phyloP scores from a whole-genome alignment of 1,140 invertebrate genomes.

The Tetramorium alpestre region DNA sequence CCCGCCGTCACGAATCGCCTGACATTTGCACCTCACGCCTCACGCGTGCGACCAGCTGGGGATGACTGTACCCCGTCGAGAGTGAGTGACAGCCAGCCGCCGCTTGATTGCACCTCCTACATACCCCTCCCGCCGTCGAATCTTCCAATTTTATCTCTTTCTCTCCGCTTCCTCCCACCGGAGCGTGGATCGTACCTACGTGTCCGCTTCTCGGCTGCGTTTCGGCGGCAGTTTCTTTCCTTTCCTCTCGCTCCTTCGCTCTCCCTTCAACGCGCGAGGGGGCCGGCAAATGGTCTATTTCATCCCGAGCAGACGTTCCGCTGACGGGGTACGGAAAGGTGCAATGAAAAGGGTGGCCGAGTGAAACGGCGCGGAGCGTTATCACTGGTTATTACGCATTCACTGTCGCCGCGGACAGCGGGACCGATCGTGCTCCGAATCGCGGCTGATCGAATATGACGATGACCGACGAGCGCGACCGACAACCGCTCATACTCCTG shows the following conservation, averaged over 20 bases:
- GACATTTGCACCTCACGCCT: slow-evolving; percentile 67
- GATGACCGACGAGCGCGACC: not conserved
- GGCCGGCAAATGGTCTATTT: not conserved
- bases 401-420: too few relatives aligned
- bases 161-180: not conserved
- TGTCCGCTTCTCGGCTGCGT: not conserved
- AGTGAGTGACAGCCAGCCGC: not conserved
- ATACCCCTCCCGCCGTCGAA: not conserved
- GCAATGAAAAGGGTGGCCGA: not conserved
- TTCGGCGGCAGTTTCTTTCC: not conserved
- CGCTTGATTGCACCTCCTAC: slow-evolving; percentile 5
- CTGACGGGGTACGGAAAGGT: not conserved
- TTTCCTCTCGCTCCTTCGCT: too few relatives aligned
- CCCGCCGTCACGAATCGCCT: slow-evolving; percentile 45
- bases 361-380: not conserved
- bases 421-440: not conserved
- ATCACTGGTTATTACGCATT: not conserved
- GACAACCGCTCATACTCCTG: not conserved
- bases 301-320: not conserved
- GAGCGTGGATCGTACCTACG: not conserved
- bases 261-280: not conserved
- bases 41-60: not conserved
- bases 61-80: slow-evolving; percentile 25
- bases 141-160: not conserved
- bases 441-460: not conserved